Percentiles rank a stretch among this genome's conserved stretches.
Conservation (phyloP, 2,888 invertebrate species). For the Synanthedon vespiformis region DNA sequence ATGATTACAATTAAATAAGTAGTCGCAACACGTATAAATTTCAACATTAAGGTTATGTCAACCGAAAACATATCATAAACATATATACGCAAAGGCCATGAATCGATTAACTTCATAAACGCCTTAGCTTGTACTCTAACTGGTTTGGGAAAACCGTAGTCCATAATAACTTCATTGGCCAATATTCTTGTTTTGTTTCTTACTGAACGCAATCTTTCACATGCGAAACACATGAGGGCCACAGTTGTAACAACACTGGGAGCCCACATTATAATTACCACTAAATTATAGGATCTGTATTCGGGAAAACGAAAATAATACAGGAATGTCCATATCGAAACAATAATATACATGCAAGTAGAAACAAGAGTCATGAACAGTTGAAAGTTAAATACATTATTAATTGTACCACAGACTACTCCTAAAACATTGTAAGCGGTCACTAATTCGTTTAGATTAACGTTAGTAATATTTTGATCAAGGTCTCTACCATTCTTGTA, state of each 20-base stretch:
- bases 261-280: constrained; percentile 4
- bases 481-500: not conserved
- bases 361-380: constrained; percentile 6
- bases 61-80: constrained; percentile 45
- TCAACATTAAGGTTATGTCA: constrained; percentile 42
- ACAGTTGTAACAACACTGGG: constrained; percentile 2
- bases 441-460: constrained; percentile 4
- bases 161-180: constrained; percentile 8
- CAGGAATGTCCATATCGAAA: constrained; percentile 5
- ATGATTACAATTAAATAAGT: constrained; percentile 50
- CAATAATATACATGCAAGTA: constrained; percentile 5
- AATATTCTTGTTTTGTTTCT: constrained; percentile 5
- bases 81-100: constrained; percentile 18
- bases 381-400: constrained; percentile 7
- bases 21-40: constrained; percentile 45
- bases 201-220: constrained; percentile 3
- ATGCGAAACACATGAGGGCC: constrained; percentile 3
- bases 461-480: not conserved
- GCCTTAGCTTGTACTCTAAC: constrained; percentile 7
- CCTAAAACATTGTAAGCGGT: constrained; percentile 6
- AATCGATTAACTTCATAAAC: constrained; percentile 7
- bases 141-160: constrained; percentile 3
- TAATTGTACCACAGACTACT: constrained; percentile 5
- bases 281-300: not conserved
- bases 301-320: constrained; percentile 1